Evolutionary conservation across 2,797 vertebrate species (phyloP).

Genomic region (Melanotaenia boesemani): DNA sequence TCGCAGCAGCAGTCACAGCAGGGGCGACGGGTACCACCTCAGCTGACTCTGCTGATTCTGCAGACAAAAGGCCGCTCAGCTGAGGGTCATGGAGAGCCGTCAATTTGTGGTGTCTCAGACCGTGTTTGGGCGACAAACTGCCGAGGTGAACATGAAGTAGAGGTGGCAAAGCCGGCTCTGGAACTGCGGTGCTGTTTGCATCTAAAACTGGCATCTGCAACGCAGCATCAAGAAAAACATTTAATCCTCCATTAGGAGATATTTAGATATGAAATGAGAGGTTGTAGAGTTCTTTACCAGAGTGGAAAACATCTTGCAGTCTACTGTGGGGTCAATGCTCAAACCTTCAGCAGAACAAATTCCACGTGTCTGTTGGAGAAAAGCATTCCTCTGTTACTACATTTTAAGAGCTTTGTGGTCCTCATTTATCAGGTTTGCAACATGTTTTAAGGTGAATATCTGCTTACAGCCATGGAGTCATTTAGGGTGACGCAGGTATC

Average conservation of each 20-base stretch:
- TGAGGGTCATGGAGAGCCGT: conserved; percentile 70
- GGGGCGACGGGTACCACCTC: conserved; percentile 50
- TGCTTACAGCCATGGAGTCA: conserved; percentile 74
- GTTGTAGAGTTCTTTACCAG: conserved; percentile 64
- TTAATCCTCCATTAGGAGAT: not conserved
- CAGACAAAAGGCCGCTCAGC: conserved; percentile 63
- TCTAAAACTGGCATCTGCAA: conserved; percentile 62
- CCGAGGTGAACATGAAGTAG: conserved; percentile 41
- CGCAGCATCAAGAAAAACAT: not conserved
- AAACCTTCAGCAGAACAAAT: conserved; percentile 73
- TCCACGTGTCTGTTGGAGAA: conserved; percentile 68
- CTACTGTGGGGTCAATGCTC: conserved; percentile 36
- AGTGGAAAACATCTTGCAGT: conserved; percentile 75
- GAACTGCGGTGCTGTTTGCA: conserved; percentile 49
- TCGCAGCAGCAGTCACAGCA: not conserved
- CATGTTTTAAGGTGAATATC: not conserved
- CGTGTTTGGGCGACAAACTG: conserved; percentile 46
- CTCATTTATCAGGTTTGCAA: too few relatives aligned
- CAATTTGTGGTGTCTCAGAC: conserved; percentile 77
- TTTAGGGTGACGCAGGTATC: conserved; percentile 63
- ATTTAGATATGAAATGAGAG: not conserved
- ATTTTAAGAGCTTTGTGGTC: too few relatives aligned
- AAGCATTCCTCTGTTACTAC: not conserved
- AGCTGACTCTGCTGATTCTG: conserved; percentile 58
- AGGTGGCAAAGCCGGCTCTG: conserved; percentile 11